Evolutionary conservation across 2,113 vertebrate species (phyloP), one percentile per base, ranked within the genome.

Genomic region (Engystomops pustulosus): DNA sequence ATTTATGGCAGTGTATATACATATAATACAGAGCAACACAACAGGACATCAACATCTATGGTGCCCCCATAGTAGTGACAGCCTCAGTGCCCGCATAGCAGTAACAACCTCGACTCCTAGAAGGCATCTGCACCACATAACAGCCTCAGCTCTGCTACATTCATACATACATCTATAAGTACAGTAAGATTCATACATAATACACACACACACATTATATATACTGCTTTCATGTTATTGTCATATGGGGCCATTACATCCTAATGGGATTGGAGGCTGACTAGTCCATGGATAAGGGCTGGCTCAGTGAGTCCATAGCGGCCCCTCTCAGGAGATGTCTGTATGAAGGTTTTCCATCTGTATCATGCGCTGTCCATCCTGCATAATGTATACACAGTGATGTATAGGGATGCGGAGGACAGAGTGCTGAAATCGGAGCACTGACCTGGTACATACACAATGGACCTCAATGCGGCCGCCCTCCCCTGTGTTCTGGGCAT

Each of bases 381-480:
- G 68, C 80, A 71, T 81, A 71, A 58, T 38, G 74, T 58, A 77
- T 38, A 25, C 23, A 10, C 30, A 25, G 75, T 78, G 18, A 78
- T 60, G 51, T 58, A 38, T n/a, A 41, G 38, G 38, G 38, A 4
- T 41, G 38, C 38, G 38, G 4, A 12, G 17, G 7, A 34, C 15
- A 6, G 18, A 53, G 51, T 6, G 70, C 44, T 17, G 30, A 6
- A 45, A 32, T 80, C 60, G 14, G 14, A n/a, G 34, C 27, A 12
- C 32, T 17, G 34, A 18, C 27, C 41, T 0, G 3, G 14, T 10
- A 32, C 23, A 18, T 36, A 36, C n/a, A 18, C 32, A 3, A 78
- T 84, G 74, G 58, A 55, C 25, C 34, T 55, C 60, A 12, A 70
- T 3, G 12, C 51, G 14, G 23, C 62, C 10, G 62, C 70, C 41